Evolutionary conservation across 2,888 invertebrate species (phyloP).

Genomic region (Caenorhabditis auriculariae): DNA sequence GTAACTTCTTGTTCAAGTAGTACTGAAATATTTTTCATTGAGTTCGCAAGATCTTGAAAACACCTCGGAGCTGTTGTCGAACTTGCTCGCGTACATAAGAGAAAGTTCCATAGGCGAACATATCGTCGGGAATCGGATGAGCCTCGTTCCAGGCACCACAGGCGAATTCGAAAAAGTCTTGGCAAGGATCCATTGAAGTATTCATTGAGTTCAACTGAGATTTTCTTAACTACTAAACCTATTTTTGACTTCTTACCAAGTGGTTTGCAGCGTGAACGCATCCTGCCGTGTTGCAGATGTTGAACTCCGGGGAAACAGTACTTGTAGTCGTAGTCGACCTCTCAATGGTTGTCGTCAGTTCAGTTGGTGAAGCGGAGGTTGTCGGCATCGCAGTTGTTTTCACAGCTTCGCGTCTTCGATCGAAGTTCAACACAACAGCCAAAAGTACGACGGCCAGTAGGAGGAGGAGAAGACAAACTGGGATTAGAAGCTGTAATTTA

Average conservation of each 20-base stretch:
- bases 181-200: constrained; percentile 41
- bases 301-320: constrained; percentile 13
- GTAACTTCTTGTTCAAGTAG: constrained; percentile 46
- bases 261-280: constrained; percentile 54
- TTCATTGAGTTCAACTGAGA: constrained; percentile 36
- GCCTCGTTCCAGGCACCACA: constrained; percentile 46
- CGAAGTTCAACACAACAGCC: constrained; percentile 26
- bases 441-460: constrained; percentile 22
- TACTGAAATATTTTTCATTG: constrained; percentile 30
- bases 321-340: constrained; percentile 10
- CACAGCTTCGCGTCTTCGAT: constrained; percentile 15
- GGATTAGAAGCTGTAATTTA: too few relatives aligned
- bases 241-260: too few relatives aligned
- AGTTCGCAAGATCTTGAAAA: background rate
- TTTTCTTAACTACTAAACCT: too few relatives aligned
- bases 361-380: background rate
- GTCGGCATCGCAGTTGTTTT: background rate
- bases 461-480: constrained; percentile 26
- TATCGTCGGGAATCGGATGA: constrained; percentile 52
- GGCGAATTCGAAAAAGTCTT: constrained; percentile 49
- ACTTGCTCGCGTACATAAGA: constrained; percentile 59
- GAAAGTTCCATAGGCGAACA: constrained; percentile 56
- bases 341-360: constrained; percentile 4
- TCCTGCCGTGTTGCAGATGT: constrained; percentile 48
- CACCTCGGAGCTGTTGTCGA: constrained; percentile 50